Conservation (phyloP, 2,113 vertebrate species). For the Cranoglanis bouderius region DNA sequence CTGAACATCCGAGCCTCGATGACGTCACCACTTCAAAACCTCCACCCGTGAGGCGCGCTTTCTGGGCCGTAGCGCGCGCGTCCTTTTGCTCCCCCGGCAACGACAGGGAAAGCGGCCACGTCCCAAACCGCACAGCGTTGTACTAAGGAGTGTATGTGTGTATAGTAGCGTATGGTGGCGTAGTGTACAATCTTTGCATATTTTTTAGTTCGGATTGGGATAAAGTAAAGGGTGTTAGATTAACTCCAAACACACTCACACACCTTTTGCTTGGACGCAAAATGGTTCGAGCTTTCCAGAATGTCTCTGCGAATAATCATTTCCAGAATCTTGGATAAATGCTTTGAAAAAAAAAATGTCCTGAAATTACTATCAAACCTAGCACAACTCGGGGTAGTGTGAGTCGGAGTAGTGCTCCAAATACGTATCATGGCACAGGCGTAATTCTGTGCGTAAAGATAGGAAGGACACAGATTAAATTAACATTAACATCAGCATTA, state of each 20-base stretch:
- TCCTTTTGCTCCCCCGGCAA: conserved; percentile 77
- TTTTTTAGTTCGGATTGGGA: not conserved
- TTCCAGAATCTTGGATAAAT: not conserved
- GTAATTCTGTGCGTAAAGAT: conserved; percentile 1
- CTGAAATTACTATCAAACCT: not conserved
- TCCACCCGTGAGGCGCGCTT: conserved; percentile 53
- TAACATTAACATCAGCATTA: not conserved
- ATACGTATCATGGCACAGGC: not conserved
- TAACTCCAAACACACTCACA: not conserved
- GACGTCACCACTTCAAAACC: not conserved
- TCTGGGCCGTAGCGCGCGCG: conserved; percentile 69
- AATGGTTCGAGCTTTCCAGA: not conserved
- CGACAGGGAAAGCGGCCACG: not conserved
- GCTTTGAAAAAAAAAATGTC: not conserved
- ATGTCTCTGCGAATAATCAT: not conserved
- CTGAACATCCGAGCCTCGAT: not conserved
- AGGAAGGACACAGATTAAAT: not conserved
- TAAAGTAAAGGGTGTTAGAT: not conserved
- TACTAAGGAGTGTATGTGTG: not conserved
- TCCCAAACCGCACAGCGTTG: not conserved
- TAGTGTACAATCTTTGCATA: not conserved
- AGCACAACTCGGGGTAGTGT: not conserved
- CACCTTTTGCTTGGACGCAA: not conserved
- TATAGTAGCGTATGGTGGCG: not conserved
- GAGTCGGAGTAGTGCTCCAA: not conserved